Evolutionary conservation across 2,113 vertebrate species (phyloP), one percentile per base, ranked within the genome.

Genomic region (Larimichthys polyactis): DNA sequence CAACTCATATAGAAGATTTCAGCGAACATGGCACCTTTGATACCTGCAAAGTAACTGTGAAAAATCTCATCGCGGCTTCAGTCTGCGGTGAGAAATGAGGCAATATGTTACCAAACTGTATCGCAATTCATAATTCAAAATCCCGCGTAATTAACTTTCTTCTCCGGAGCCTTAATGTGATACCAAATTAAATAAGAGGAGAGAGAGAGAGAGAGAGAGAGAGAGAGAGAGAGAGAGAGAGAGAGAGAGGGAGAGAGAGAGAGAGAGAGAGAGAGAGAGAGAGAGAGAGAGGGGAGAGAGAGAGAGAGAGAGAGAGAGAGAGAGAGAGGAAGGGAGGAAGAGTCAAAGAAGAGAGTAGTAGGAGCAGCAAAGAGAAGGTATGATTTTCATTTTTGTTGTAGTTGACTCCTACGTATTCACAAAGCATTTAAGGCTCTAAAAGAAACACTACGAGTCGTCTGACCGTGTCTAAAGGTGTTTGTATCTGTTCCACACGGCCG

Each of bases 121-220:
- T 67, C 64, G 55, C 72, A 59, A 87, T 92, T 87, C 79, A 87
- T 93, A 86, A 90, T 87, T 93, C 77, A 90, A 81, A 88, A 84
- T 57, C 82, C 84, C 74, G 70, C 51, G 64, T 90, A 85, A 92
- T 93, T 90, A 92, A 89, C 78, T 87, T 89, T 86, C 71, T 90
- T 64, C 86, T 89, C 75, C 11, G 3, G 62, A 87, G 81, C 69
- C 76, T 81, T 84, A 81, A 90, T 87, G 87, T 85, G 80, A 81
- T 67, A 83, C 75, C 75, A 83, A 85, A 91, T 90, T 79, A 90
- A 89, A 91, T 78, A 88, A 75, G 54, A 87, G 16, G 20, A 29
- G 3, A 32, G 32, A 36, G 17, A 9, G 22, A n/a, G 17, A 9
- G 27, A 27, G 27, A 27, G 54, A 43, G 20, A 19, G 52, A n/a